Percentiles rank a stretch among this genome's conserved stretches.
Conservation (phyloP, 2,888 invertebrate species). For the Cancer borealis region DNA sequence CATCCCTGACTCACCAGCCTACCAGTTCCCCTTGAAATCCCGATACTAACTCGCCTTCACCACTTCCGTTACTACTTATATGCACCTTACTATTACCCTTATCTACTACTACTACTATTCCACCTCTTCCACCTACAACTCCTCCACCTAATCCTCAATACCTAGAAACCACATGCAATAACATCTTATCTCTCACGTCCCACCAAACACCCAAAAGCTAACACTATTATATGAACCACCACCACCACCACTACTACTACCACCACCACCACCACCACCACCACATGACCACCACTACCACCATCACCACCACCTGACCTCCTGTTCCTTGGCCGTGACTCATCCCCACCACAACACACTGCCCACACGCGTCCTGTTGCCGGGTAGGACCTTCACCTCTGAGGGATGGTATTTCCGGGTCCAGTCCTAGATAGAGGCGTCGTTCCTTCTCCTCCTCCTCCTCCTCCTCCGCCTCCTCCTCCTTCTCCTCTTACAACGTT, state of each 20-base stretch:
- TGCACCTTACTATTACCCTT: neutral
- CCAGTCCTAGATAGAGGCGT: neutral
- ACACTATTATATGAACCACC: too few relatives aligned
- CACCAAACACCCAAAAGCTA: too few relatives aligned
- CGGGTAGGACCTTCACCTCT: slow-evolving; percentile 27
- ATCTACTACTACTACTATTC: neutral
- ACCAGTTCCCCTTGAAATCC: neutral
- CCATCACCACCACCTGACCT: neutral
- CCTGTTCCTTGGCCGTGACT: neutral
- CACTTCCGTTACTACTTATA: neutral
- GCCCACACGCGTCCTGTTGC: slow-evolving; percentile 33
- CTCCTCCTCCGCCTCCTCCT: neutral
- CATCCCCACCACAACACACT: neutral
- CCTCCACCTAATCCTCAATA: neutral
- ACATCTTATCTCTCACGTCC: too few relatives aligned
- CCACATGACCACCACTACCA: neutral
- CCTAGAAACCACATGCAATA: neutral
- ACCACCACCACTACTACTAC: too few relatives aligned
- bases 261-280: neutral
- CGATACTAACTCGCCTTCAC: neutral
- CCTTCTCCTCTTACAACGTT: neutral
- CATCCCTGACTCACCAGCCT: neutral
- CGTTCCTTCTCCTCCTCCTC: neutral
- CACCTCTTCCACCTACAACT: neutral
- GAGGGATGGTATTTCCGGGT: slow-evolving; percentile 2